Evolutionary conservation across 2,888 invertebrate genomes (phyloP).

Genomic region (Napeogenes sylphis): DNA sequence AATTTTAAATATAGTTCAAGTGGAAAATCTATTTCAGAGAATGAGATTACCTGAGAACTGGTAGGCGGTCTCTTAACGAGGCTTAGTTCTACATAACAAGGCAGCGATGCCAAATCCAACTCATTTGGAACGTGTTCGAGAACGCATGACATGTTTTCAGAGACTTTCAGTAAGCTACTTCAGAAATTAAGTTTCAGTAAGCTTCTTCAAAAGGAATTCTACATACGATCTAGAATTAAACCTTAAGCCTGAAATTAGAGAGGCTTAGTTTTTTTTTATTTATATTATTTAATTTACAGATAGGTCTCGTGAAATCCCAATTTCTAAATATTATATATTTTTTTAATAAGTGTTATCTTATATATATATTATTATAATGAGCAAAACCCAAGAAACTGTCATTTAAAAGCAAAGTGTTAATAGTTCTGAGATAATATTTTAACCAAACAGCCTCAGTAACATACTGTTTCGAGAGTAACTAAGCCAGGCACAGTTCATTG

Average conservation of each 20-base stretch:
- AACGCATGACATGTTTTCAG: slow-evolving; percentile 21
- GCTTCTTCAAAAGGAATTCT: too few species aligned
- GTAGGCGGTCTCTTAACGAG: slow-evolving; percentile 20
- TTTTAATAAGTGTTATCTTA: too few species aligned
- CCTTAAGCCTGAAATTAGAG: too few species aligned
- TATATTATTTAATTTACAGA: too few species aligned
- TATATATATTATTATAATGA: too few species aligned
- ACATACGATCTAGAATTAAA: too few species aligned
- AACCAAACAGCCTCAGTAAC: background rate
- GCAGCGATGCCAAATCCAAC: slow-evolving; percentile 26
- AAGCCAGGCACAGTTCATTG: too few species aligned
- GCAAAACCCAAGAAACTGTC: background rate
- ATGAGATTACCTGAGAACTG: slow-evolving; percentile 21
- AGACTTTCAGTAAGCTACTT: background rate
- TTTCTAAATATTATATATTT: too few species aligned
- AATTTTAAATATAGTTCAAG: slow-evolving; percentile 2
- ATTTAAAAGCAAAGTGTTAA: background rate
- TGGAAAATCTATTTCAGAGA: slow-evolving; percentile 18
- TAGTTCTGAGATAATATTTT: background rate
- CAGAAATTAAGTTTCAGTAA: background rate
- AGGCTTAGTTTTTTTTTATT: too few species aligned
- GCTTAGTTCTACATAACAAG: slow-evolving; percentile 24
- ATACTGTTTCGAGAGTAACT: too few species aligned
- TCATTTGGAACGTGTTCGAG: slow-evolving; percentile 18
- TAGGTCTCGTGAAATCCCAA: too few species aligned